These are phyloP conservation scores for Eretmocerus hayati DNA, from an alignment of 2,888 invertebrate species.

Conservation along the genomic window DNA sequence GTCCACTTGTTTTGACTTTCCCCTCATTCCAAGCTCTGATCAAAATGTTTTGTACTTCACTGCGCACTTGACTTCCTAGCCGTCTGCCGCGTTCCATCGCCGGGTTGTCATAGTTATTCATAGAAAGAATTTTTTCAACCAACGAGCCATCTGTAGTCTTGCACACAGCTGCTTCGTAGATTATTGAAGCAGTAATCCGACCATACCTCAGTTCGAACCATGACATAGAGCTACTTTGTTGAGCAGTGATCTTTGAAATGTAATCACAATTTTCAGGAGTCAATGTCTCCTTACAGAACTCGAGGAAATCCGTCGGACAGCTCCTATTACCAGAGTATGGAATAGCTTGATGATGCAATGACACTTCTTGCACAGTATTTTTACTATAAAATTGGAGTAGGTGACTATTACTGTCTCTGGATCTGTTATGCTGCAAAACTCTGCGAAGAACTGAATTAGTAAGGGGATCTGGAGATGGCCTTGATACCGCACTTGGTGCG, in stretches of 20 bases:
- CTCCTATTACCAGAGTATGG: constrained; percentile 4
- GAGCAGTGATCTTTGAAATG: constrained; percentile 3
- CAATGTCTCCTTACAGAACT: constrained; percentile 2
- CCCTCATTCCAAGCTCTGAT: neutral
- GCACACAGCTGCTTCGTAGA: constrained; percentile 23
- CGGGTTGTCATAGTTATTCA: constrained; percentile 19
- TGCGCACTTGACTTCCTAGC: constrained; percentile 23
- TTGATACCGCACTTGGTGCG: neutral
- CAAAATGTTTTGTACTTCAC: neutral
- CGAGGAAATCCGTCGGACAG: neutral
- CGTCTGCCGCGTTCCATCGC: constrained; percentile 26
- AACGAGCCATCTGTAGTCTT: constrained; percentile 25
- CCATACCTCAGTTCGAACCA: constrained; percentile 22
- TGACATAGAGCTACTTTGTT: constrained; percentile 6
- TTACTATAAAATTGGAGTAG: neutral
- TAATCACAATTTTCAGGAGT: constrained; percentile 3
- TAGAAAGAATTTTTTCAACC: constrained; percentile 25
- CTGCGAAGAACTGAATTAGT: neutral
- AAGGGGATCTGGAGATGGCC: too few species aligned
- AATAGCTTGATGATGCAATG: constrained; percentile 9
- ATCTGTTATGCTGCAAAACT: neutral
- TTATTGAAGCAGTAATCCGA: constrained; percentile 21
- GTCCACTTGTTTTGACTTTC: neutral
- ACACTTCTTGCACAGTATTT: neutral
- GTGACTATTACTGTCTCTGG: neutral